phyloP scores from a whole-genome alignment of 2,113 vertebrate genomes.

The Mesoclemmys tuberculata region DNA sequence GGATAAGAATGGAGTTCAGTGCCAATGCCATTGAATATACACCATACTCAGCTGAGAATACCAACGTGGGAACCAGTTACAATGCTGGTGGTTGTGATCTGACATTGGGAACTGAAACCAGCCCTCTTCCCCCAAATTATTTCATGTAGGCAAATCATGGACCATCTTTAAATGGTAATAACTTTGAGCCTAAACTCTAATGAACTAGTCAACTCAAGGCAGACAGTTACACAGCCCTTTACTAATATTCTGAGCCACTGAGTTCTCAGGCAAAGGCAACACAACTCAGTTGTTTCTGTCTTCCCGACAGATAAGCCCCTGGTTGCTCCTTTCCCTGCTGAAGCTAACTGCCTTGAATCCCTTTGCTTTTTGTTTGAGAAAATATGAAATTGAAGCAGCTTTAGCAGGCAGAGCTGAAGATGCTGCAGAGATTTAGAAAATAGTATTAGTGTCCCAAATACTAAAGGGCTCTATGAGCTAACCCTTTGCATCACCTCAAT shows the following conservation, averaged over 20 bases:
- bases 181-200: constrained; percentile 28
- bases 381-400: constrained; percentile 36
- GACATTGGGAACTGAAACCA: constrained; percentile 20
- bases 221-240: neutral
- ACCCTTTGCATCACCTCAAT: neutral
- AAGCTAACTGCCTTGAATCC: neutral
- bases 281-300: neutral
- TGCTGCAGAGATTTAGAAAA: constrained; percentile 14
- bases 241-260: constrained; percentile 37
- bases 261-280: neutral
- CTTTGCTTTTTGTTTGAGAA: neutral
- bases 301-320: neutral
- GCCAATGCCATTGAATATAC: neutral
- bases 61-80: neutral
- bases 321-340: neutral
- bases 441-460: neutral
- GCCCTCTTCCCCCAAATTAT: neutral
- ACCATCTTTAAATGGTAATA: constrained; percentile 2
- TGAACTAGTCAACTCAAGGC: constrained; percentile 34
- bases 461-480: neutral
- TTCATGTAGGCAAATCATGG: neutral
- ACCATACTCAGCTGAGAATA: constrained; percentile 9
- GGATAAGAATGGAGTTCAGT: constrained; percentile 10
- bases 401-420: constrained; percentile 37
- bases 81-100: neutral